Evolutionary conservation across 2,888 invertebrate genomes (phyloP).

Genomic region (Eudasyphora cyanicolor): DNA sequence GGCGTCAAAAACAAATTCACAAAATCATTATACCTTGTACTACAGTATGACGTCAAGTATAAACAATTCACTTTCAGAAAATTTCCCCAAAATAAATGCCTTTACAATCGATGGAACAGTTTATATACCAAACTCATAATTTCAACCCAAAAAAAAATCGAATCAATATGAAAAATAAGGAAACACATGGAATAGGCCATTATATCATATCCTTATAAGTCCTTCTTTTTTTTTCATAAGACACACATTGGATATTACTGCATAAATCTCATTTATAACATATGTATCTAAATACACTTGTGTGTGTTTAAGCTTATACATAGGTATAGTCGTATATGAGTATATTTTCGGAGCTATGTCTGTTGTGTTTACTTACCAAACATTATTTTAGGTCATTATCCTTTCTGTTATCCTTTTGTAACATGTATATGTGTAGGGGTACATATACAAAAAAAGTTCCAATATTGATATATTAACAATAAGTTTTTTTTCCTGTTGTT

Average conservation of each 20-base stretch:
- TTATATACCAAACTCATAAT: not conserved
- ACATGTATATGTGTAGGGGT: slow-evolving; percentile 14
- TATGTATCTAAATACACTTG: not conserved
- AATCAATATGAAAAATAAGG: not conserved
- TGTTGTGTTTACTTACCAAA: slow-evolving; percentile 61
- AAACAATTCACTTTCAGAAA: not conserved
- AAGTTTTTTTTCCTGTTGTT: slow-evolving; percentile 29
- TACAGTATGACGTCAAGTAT: no score
- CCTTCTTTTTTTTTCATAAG: slow-evolving; percentile 21
- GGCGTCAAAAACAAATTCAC: no score
- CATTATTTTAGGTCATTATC: slow-evolving; percentile 69
- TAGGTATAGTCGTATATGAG: not conserved
- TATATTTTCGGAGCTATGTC: not conserved
- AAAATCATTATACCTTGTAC: no score
- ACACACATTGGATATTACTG: not conserved
- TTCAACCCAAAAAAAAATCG: not conserved
- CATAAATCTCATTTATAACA: not conserved
- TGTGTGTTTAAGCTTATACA: not conserved
- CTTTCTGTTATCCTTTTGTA: slow-evolving; percentile 73
- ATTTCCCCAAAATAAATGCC: not conserved
- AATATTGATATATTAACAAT: slow-evolving; percentile 54
- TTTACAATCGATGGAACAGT: not conserved
- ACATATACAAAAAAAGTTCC: slow-evolving; percentile 28
- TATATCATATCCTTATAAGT: slow-evolving; percentile 6
- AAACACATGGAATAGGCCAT: slow-evolving; percentile 5